These are phyloP conservation scores for Teleiodes luculella DNA, from an alignment of 2,888 invertebrate species.

Conservation along the genomic window DNA sequence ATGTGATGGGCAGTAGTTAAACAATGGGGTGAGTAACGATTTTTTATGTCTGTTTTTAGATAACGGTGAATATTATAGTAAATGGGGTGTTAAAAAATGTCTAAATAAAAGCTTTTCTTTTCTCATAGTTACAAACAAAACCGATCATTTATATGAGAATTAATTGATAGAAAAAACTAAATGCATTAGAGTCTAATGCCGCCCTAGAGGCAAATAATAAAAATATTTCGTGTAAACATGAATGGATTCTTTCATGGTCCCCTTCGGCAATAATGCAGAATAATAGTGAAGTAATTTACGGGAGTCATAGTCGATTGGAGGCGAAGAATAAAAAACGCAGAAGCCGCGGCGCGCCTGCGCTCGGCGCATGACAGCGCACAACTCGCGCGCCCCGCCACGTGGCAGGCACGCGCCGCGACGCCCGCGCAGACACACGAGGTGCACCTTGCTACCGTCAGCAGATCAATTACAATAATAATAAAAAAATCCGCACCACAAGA, in stretches of 20 bases:
- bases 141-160: neutral
- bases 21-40: constrained; percentile 4
- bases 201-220: constrained; percentile 37
- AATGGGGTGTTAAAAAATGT: too few relatives aligned
- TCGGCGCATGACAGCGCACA: constrained; percentile 49
- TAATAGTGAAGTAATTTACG: constrained; percentile 68
- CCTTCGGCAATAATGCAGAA: constrained; percentile 40
- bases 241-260: constrained; percentile 47
- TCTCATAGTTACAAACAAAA: too few relatives aligned
- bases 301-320: constrained; percentile 54
- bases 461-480: constrained; percentile 17
- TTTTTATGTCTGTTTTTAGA: neutral
- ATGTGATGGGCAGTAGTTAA: constrained; percentile 3
- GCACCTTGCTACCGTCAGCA: constrained; percentile 66
- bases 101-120: too few relatives aligned
- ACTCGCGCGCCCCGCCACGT: constrained; percentile 50
- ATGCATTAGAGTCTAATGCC: constrained; percentile 32
- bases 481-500: too few relatives aligned
- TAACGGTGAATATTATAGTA: neutral
- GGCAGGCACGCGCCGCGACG: constrained; percentile 48
- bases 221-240: constrained; percentile 60
- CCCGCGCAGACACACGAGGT: constrained; percentile 33
- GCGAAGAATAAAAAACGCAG: constrained; percentile 40
- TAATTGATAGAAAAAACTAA: constrained; percentile 24
- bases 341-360: constrained; percentile 47